Evolutionary conservation across 2,113 vertebrate species (phyloP).

Genomic region (Sturnira hondurensis): DNA sequence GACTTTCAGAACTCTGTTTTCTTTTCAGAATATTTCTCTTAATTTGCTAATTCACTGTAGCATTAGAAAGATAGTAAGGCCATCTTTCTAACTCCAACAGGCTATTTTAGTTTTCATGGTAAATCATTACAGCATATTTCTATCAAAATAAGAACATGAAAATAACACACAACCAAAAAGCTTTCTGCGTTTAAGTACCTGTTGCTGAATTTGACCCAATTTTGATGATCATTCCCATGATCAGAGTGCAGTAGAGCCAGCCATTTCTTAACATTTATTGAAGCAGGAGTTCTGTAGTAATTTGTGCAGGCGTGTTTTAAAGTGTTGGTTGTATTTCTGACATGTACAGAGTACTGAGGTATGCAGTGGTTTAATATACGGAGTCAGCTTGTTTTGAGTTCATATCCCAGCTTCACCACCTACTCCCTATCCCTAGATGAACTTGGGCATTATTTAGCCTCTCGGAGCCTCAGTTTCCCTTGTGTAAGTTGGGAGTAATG

Average conservation of each 20-base stretch:
- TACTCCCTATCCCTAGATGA: neutral
- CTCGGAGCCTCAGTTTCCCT: neutral
- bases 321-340: neutral
- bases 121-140: neutral
- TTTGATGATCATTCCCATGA: neutral
- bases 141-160: constrained; percentile 21
- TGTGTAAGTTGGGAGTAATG: neutral
- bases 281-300: neutral
- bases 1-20: neutral
- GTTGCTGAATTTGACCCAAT: neutral
- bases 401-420: neutral
- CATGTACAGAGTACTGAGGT: neutral
- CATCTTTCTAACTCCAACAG: neutral
- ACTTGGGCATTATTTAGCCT: neutral
- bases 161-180: neutral
- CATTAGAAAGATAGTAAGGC: too few relatives aligned
- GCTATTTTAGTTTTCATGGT: neutral
- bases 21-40: too few relatives aligned
- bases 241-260: neutral
- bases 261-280: neutral
- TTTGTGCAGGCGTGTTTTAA: neutral
- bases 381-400: neutral
- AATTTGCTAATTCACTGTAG: too few relatives aligned
- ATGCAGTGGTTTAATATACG: neutral
- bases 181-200: neutral